Base-by-base conservation (phyloP, 2,113 vertebrate genomes). In the Perca fluviatilis region DNA sequence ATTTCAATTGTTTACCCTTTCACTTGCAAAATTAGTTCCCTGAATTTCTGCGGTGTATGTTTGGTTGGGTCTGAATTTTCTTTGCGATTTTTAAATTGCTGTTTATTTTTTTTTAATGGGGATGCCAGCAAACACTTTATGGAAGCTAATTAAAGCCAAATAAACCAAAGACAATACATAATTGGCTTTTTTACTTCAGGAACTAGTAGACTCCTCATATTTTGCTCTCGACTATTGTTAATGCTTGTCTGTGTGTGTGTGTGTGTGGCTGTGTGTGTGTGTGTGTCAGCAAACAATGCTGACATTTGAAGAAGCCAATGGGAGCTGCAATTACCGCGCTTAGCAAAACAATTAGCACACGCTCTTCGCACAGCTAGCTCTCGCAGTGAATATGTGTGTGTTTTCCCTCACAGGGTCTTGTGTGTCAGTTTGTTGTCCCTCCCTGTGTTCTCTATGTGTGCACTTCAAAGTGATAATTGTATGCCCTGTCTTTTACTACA, bases 241-340 rank as follows among this genome's bases (percentile, higher is more conserved):
- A 15, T 49, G 16, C 5, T 8, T 49, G 11, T 49, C 10, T 72
- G 4, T 61, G n/a, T 47, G 36, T 43, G 47, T 56, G 75, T 30
- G 43, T 33, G 5, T 33, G 27, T 33, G 25, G 23, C 30, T 54
- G 54, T 43, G 66, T 57, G 60, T 14, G 61, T 66, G 23, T 61
- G 18, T 75, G 67, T 50, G 36, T 79, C 76, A 77, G 74, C 77
- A 73, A 82, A 80, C 86, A 86, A 68, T 67, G 46, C 76, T 93
- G 92, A 93, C 91, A 94, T 93, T 93, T 93, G 79, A 83, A 78
- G 80, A 79, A 88, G 85, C 88, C 84, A 89, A 94, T 87, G 80
- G 87, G 78, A 90, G 82, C 63, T 14, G 77, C 91, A 91, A 92
- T 94, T 94, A 92, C 68, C 86, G 84, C 53, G 77, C 91, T 91